Conservation (phyloP, 2,113 vertebrate species). For the Phyllostomus discolor region DNA sequence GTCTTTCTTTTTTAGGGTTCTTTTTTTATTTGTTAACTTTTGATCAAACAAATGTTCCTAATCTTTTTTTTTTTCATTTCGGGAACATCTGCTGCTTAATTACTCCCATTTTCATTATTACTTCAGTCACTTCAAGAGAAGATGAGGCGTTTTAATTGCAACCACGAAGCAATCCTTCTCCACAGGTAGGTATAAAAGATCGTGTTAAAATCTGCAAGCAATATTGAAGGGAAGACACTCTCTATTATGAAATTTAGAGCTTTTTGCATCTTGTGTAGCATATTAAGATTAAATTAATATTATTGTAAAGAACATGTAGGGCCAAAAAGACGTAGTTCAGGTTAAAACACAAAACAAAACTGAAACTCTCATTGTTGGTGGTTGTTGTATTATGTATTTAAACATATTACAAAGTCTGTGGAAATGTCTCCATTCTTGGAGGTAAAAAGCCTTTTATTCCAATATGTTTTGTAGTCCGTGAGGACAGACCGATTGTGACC, state of each 20-base stretch:
- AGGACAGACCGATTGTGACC: not conserved
- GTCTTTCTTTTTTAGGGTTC: not conserved
- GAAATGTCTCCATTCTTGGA: not conserved
- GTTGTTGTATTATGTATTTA: not conserved
- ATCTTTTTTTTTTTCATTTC: not conserved
- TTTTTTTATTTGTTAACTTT: not conserved
- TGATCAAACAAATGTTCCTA: not conserved
- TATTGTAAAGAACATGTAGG: not conserved
- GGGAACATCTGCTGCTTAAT: conserved; percentile 37
- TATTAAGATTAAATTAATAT: not conserved
- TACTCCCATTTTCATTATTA: conserved; percentile 18
- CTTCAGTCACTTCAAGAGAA: not conserved
- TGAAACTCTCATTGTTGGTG: not conserved
- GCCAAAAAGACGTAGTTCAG: not conserved
- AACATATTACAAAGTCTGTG: not conserved
- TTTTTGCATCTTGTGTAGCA: not conserved
- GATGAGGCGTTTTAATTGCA: not conserved
- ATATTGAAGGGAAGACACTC: not conserved
- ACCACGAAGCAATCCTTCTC: not conserved
- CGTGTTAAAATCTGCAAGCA: not conserved
- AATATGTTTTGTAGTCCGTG: not conserved
- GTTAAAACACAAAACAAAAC: not conserved
- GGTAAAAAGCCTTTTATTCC: not conserved
- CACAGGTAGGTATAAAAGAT: not conserved
- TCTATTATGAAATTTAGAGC: not conserved